A percentile compares a stretch with the other conserved stretches of the same genome.
Evolutionary conservation across 1,140 invertebrate species (phyloP).

Genomic region (Monomorium pharaonis): DNA sequence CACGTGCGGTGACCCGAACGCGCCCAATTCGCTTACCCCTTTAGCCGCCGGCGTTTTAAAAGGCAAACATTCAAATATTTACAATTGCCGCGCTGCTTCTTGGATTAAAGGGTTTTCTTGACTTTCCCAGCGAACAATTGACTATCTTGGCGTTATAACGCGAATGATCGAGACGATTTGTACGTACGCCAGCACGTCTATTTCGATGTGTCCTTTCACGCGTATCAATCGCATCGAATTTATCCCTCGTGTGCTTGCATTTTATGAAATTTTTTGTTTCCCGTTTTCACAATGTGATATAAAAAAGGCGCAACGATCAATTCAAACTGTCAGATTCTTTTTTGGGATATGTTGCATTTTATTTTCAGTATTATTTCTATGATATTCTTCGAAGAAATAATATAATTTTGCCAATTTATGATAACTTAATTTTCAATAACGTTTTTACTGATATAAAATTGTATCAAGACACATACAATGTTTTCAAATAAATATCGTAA

Average conservation of each 20-base stretch:
- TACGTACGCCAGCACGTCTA: not conserved
- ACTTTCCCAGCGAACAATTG: not conserved
- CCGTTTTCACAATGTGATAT: not conserved
- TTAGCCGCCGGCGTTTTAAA: slow-evolving; percentile 36
- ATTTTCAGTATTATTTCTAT: not conserved
- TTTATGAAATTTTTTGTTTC: slow-evolving; percentile 26
- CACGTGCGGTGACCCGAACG: slow-evolving; percentile 66
- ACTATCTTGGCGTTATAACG: not conserved
- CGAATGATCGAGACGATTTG: slow-evolving; percentile 37
- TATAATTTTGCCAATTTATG: not conserved
- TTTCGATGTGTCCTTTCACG: not conserved
- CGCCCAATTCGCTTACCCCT: slow-evolving; percentile 59
- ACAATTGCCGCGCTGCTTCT: slow-evolving; percentile 27
- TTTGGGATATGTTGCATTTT: not conserved
- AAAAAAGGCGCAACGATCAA: not conserved
- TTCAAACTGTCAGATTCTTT: not conserved
- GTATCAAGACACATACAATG: not conserved
- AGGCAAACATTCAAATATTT: slow-evolving; percentile 67
- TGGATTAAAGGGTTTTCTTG: slow-evolving; percentile 52
- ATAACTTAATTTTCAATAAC: not conserved
- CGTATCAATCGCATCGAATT: slow-evolving; percentile 46
- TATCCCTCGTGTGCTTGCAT: not conserved
- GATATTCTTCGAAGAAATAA: not conserved
- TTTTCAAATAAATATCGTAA: not conserved
- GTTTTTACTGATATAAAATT: not conserved